Base-by-base conservation (phyloP, 2,888 invertebrate species). In the Trichogramma evanescens region DNA sequence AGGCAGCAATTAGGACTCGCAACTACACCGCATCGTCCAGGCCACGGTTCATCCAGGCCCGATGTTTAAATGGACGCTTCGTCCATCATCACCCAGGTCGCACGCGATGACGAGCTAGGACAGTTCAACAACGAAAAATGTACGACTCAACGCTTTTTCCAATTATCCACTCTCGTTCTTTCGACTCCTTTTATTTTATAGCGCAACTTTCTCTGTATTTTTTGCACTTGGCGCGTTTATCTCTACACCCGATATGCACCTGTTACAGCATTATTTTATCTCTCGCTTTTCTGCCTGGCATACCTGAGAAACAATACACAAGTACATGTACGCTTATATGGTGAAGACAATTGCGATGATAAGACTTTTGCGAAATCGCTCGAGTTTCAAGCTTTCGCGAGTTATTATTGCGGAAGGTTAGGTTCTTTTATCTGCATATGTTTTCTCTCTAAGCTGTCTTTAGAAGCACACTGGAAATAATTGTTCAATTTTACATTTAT, bases 61-160 rank as follows among this genome's bases (percentile, higher is more conserved):
- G 85, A 86, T 86, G 86, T 85, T 84, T 84, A 84, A 88, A 93
- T 93, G 95, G 95, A 95, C 93, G 93, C 92, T 88, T 91, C 94
- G 91, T 95, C 94, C 90, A 94, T 95, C 86, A 95, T 95, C 83
- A 93, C 94, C 83, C 93, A 94, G 88, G 95, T 94, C 87, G 91
- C 91, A 85, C 89, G 93, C 86, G 94, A 95, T 88, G 94, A 94
- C 87, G 94, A 94, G 83, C 90, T 77, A 74, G 75, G 75, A 68
- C 77, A 91, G 85, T 86, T 92, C 83, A 92, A 90, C 85, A 91
- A 88, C 84, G 93, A 93, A 84, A 93, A 93, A 92, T 93, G 93
- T 93, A 72, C 65, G 70, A 57, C 38, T 6, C 50, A 42, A 56
- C 51, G 58, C 26, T 26, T 39, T 59, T 49, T 48, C 41, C 55